Base-by-base conservation (phyloP, 2,888 invertebrate genomes). In the Dione juno region DNA sequence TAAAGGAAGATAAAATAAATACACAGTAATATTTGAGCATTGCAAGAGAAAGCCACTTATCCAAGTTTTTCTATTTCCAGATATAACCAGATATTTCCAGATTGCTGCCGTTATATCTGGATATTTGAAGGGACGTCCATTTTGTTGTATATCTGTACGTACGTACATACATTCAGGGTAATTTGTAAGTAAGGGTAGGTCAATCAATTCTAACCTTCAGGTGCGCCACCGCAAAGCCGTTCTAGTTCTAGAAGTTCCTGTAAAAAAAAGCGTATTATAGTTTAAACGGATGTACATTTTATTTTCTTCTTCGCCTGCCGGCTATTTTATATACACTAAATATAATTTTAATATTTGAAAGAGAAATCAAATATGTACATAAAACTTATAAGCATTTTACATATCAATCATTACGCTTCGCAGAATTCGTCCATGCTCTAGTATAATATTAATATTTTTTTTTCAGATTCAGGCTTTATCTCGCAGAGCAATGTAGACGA, bases 221-320 rank as follows among this genome's bases (percentile, higher is more conserved):
- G 83, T 74, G 88, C 86, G 74, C 86, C 89, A 76, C 89, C 89
- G 77, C 90, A 92, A 78, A 87, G 80, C 11, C 84, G 84, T 76
- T 92, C 91, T 77, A 93, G 74, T 66, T 90, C 90, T 65, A 85
- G 37, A 9, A 92, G 85, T 74, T 92, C 92, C 92, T 92, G 83
- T 0, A 80, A 79, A 14, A 11, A 52, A 37, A 28, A 50, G 19
- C 7, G 19, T 21, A 40, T 58, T 40, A 11, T n/a, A n/a, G 13
- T 52, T 52, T 21, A 21, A 52, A 13, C 16, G 13, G 8, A 2
- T 1, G 1, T 8, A 45, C n/a, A n/a, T 45, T 52, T 13, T 28
- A 16, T 28, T 16, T n/a, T n/a, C n/a, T n/a, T n/a, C n/a, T n/a
- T n/a, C n/a, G n/a, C n/a, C n/a, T n/a, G n/a, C n/a, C n/a, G n/a